These are phyloP conservation scores for Stegodyphus dumicola DNA, from an alignment of 1,140 invertebrate genomes.

Conservation along the genomic window DNA sequence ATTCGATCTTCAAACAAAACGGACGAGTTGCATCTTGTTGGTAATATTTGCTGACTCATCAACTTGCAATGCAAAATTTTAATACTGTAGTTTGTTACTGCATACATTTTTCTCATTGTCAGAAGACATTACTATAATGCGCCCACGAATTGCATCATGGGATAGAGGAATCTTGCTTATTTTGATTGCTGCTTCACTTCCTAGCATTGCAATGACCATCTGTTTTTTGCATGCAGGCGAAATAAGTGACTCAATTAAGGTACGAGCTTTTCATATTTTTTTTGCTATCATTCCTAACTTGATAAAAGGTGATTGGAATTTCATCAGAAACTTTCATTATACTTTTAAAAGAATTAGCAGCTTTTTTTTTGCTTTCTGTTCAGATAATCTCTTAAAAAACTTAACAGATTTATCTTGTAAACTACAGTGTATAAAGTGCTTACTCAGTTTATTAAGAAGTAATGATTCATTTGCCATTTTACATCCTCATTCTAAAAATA, in stretches of 20 bases:
- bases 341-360: no score
- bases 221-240: not conserved
- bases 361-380: no score
- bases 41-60: slow-evolving; percentile 16
- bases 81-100: not conserved
- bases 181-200: slow-evolving; percentile 10
- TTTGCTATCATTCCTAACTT: no score
- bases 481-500: not conserved
- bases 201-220: not conserved
- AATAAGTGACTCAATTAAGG: no score
- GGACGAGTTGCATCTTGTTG: not conserved
- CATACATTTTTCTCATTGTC: not conserved
- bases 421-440: no score
- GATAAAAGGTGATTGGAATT: no score
- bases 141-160: slow-evolving; percentile 1
- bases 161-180: not conserved
- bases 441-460: not conserved
- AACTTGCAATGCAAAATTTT: slow-evolving; percentile 12
- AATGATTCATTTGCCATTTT: not conserved
- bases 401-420: no score
- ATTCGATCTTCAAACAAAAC: not conserved
- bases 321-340: no score
- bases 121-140: slow-evolving; percentile 23
- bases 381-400: no score
- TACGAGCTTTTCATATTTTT: no score